Conservation (phyloP, 2,888 invertebrate genomes). For the Ceriagrion tenellum region DNA sequence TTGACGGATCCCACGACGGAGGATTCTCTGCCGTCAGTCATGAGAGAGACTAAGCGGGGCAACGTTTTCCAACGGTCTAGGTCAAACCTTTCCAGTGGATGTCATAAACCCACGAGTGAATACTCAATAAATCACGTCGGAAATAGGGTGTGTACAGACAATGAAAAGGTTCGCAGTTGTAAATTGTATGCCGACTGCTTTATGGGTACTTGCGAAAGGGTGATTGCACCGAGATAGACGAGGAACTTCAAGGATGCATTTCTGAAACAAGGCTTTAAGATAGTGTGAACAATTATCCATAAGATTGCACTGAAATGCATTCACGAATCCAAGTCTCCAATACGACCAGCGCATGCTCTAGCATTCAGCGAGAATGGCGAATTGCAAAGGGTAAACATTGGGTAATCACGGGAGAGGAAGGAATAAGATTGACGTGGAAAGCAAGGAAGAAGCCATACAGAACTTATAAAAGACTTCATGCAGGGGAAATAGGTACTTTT, state of each 20-base stretch:
- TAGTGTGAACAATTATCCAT: too few species aligned
- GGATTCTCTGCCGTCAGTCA: slow-evolving; percentile 8
- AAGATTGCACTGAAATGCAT: too few species aligned
- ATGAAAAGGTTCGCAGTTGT: neutral
- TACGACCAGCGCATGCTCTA: too few species aligned
- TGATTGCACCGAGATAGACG: neutral
- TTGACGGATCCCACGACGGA: neutral
- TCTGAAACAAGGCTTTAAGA: too few species aligned
- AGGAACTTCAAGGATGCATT: neutral
- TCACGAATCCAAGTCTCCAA: too few species aligned
- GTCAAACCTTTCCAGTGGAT: neutral
- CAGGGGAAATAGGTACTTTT: too few species aligned
- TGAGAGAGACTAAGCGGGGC: neutral
- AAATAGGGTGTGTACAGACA: neutral
- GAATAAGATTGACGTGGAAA: too few species aligned
- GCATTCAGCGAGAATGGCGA: too few species aligned
- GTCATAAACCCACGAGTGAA: neutral
- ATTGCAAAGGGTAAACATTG: too few species aligned
- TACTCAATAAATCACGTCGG: neutral
- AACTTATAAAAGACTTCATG: too few species aligned
- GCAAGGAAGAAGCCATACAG: too few species aligned
- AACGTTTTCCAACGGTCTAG: neutral
- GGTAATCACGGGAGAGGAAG: too few species aligned
- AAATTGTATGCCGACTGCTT: neutral
- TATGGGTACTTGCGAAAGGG: neutral